Evolutionary conservation across 2,888 invertebrate species (phyloP), one percentile per base, ranked within the genome.

Genomic region (Arge pagana): DNA sequence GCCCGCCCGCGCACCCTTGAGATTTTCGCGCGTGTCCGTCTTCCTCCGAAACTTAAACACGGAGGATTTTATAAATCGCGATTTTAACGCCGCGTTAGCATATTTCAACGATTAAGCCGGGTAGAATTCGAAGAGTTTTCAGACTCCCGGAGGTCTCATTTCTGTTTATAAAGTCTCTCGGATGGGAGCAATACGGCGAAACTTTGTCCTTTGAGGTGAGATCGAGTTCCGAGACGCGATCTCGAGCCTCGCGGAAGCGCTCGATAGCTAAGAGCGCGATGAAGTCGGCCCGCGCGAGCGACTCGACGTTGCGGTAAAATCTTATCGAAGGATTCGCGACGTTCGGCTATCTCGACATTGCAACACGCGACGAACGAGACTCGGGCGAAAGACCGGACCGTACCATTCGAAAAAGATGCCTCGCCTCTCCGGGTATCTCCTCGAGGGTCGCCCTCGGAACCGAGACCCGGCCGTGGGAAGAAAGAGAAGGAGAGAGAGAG

Each of bases 91-190:
- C 18, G 11, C 15, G 45, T 68, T 68, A 67, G 65, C 66, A 67
- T 68, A 68, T 68, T 67, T 58, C 50, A 56, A 58, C 67, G 67
- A 68, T 68, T 68, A 68, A 67, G 51, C 28, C 51, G 53, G 36
- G 45, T 62, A 48, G 62, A 58, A 58, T 61, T 62, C 64, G 62
- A 64, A 58, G 62, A 63, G 59, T 53, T 31, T 42, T 62, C 59
- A 57, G 51, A 43, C 53, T 59, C 58, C 62, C 59, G 58, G 18
- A 50, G 59, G 58, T 54, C 57, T 61, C 62, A 59, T 62, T 61
- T 59, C 62, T 65, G 59, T 51, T 28, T 37, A 48, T 35, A 36
- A 39, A 28, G 48, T 52, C 43, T 42, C 41, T 48, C 13, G 50
- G 31, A 40, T 42, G 50, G 50, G n/a, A n/a, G n/a, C 33, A 39